Base-by-base conservation (phyloP, 2,797 vertebrate species). In the Acrocephalus scirpaceus region DNA sequence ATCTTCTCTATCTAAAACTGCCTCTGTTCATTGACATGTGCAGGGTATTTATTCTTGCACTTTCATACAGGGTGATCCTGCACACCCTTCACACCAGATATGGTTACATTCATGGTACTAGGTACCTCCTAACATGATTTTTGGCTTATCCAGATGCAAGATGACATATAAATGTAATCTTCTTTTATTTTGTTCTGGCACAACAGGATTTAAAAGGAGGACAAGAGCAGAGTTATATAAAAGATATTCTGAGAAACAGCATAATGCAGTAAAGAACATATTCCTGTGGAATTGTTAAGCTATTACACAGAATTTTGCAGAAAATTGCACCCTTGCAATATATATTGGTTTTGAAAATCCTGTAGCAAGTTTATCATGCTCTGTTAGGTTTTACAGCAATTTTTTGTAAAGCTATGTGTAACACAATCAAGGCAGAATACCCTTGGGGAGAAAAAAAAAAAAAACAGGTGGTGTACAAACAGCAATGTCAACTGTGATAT, bases 101-200 rank as follows among this genome's bases (percentile, higher is more conserved):
- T n/a, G 57, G 69, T 86, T 93, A 38, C 72, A 83, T 88, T 93
- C 78, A 83, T 91, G 72, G 69, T 71, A 34, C n/a, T 45, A 64
- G 71, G 13, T 53, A 83, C 22, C 18, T 83, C 42, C 76, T 90
- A 91, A 91, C 30, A 48, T 20, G 62, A 92, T 94, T 95, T 94
- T 71, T 90, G 9, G 62, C 45, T 90, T 92, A 91, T 48, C 72
- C 57, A 77, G 85, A 86, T 86, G 18, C 65, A 90, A 88, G 61
- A 86, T 71, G 75, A 76, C 72, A 86, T 88, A 94, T 44, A 93
- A 91, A 91, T 62, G 40, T 87, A 92, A 94, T 91, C 78, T 83
- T 86, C 15, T 86, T 86, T 75, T 66, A 73, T 94, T 95, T 86
- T 67, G n/a, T 86, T 91, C 72, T 83, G 75, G 34, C 36, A 80